Base-by-base conservation (phyloP, 2,888 invertebrate genomes). In the Argyresthia goedartella region DNA sequence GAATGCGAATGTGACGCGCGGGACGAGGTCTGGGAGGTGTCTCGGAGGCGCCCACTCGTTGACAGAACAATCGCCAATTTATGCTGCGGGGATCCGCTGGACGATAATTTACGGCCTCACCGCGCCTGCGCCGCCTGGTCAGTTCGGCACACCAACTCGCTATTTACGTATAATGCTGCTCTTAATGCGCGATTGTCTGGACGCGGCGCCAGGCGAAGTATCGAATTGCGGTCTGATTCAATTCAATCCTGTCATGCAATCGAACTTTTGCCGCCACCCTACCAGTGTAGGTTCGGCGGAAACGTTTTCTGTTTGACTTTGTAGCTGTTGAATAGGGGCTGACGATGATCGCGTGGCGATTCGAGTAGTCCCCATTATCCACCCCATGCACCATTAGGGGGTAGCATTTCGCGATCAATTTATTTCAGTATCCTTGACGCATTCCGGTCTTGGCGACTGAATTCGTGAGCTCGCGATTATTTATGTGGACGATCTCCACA, bases 401-500 rank as follows among this genome's bases (percentile, higher is more conserved):
- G 67, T 65, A 64, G 69, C 68, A 66, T 71, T 70, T 67, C 62
- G 67, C 66, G 68, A 76, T 76, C 72, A 74, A 75, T 76, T 72
- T 66, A 59, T 62, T 65, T 63, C 65, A 67, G 63, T 76, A 74
- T 69, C 66, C 67, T 71, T 68, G 71, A 72, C 74, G 74, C 69
- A 52, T 67, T 64, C 63, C 59, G 62, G 64, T 61, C 60, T 62
- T 60, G 60, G 63, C 64, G 71, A 71, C 63, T 69, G 74, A 73
- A 73, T 76, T 75, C 69, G 74, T 79, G 76, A 80, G 77, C 75
- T 71, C 69, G 64, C 73, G 75, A 76, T 82, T 82, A 82, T 84
- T 82, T 80, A 81, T 78, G 74, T 75, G 73, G 71, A 68, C 68
- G 66, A 64, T 61, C 45, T 36, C 47, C 64, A 59, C 59, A 58